phyloP scores from a whole-genome alignment of 2,888 invertebrate genomes.

The Dynastes tityus region DNA sequence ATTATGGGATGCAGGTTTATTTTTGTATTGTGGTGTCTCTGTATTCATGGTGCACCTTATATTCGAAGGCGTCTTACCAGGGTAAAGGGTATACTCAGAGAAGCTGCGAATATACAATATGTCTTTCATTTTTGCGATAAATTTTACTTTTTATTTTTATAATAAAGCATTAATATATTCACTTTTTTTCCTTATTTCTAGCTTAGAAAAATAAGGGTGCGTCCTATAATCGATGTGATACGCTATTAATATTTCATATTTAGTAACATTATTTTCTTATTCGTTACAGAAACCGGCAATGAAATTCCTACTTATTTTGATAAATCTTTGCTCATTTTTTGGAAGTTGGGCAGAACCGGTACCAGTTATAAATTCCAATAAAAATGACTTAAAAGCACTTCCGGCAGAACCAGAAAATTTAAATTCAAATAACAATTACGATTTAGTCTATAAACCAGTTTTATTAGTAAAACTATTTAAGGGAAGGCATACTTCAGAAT shows the following conservation, averaged over 20 bases:
- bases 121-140: no score
- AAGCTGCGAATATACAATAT: no score
- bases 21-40: no score
- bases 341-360: not conserved
- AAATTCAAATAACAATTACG: not conserved
- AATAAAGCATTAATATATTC: no score
- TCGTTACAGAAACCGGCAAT: slow-evolving; percentile 11
- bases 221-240: no score
- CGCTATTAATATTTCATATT: not conserved
- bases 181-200: no score
- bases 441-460: slow-evolving; percentile 4
- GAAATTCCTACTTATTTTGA: slow-evolving; percentile 2
- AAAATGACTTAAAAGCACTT: not conserved
- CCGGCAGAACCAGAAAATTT: not conserved
- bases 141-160: no score
- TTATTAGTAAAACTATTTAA: slow-evolving; percentile 20
- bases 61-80: no score
- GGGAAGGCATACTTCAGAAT: not conserved
- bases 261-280: not conserved
- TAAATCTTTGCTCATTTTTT: not conserved
- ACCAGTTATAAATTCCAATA: not conserved
- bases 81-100: no score
- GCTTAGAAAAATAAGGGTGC: no score
- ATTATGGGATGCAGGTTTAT: no score
- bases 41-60: no score